phyloP scores from a whole-genome alignment of 2,113 vertebrate genomes.

The Mus spicilegus region DNA sequence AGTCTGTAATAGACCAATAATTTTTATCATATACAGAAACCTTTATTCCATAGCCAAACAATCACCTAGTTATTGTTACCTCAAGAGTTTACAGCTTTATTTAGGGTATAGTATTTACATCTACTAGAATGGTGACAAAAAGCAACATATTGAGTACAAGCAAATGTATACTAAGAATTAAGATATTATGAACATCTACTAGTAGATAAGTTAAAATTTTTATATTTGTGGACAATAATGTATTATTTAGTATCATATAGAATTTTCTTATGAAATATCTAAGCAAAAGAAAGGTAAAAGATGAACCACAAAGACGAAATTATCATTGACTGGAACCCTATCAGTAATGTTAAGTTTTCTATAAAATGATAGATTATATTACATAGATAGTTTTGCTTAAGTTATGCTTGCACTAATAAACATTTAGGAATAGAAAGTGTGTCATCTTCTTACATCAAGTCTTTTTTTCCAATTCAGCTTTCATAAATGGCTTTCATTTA shows the following conservation, averaged over 20 bases:
- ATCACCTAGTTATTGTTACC: neutral
- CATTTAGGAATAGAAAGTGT: neutral
- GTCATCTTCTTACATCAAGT: conserved; percentile 46
- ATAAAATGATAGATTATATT: neutral
- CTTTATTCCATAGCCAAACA: neutral
- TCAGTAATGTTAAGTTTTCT: neutral
- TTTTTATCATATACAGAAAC: neutral
- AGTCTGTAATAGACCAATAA: neutral
- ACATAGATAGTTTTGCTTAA: neutral
- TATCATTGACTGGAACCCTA: neutral
- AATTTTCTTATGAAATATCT: neutral
- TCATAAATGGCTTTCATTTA: conserved; percentile 74
- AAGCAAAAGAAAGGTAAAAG: neutral
- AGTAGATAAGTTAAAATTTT: neutral
- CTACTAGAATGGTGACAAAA: neutral
- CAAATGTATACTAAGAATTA: neutral
- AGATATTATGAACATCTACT: neutral
- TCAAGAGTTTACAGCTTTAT: neutral
- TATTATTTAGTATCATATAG: neutral
- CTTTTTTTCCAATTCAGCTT: conserved; percentile 40
- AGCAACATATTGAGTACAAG: neutral
- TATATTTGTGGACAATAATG: neutral
- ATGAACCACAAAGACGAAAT: neutral
- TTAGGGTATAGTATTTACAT: neutral
- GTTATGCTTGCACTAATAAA: conserved; percentile 45